Conservation (phyloP, 1,140 invertebrate species). For the Heliconius melpomene region DNA sequence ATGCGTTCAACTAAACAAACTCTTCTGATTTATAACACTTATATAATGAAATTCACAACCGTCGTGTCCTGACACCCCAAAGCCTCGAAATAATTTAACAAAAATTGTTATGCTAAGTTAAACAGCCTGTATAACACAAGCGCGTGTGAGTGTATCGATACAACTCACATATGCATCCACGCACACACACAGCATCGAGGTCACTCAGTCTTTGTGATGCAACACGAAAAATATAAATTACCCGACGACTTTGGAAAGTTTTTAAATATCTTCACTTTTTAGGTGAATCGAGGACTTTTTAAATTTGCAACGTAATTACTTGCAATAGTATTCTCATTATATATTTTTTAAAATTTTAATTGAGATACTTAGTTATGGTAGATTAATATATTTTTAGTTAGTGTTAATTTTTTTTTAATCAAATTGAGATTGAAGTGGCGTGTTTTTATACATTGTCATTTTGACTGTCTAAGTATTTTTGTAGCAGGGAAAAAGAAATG, state of each 20-base stretch:
- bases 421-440: not conserved
- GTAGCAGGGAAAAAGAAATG: not conserved
- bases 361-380: not conserved
- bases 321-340: not conserved
- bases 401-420: not conserved
- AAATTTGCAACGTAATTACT: conserved; percentile 39
- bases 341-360: not conserved
- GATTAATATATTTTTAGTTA: not conserved
- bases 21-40: no score
- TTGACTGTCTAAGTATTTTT: not conserved
- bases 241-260: conserved; percentile 55
- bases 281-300: conserved; percentile 38
- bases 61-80: no score
- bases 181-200: conserved; percentile 58
- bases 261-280: conserved; percentile 51
- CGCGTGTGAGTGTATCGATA: conserved; percentile 51
- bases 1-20: no score
- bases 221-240: conserved; percentile 59
- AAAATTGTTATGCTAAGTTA: conserved; percentile 27
- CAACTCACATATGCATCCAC: conserved; percentile 46
- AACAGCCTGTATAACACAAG: conserved; percentile 55
- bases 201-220: conserved; percentile 69
- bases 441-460: not conserved
- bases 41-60: no score
- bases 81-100: not conserved